These are phyloP conservation scores for Frankliniella fusca DNA, from an alignment of 2,888 invertebrate genomes.

Conservation along the genomic window DNA sequence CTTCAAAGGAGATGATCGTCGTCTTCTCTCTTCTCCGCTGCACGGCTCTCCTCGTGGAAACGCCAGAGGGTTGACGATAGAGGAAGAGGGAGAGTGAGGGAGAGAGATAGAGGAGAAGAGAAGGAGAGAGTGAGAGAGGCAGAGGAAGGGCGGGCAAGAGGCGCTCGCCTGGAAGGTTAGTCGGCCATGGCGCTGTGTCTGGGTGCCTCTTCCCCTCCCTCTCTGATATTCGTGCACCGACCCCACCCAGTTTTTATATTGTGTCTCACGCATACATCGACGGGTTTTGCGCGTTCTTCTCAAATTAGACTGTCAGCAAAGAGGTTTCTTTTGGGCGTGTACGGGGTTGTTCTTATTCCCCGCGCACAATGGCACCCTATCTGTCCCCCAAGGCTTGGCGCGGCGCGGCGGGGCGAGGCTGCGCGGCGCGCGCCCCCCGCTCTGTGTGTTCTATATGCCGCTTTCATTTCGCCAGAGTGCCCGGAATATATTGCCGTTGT, in stretches of 20 bases:
- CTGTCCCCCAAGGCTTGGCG: neutral
- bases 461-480: slow-evolving; percentile 12
- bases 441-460: neutral
- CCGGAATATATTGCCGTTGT: slow-evolving; percentile 26
- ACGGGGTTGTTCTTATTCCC: too few relatives aligned
- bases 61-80: too few relatives aligned
- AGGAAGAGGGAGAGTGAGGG: neutral
- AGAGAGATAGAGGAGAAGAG: slow-evolving; percentile 7
- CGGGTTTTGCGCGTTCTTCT: too few relatives aligned
- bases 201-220: too few relatives aligned
- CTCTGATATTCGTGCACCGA: too few relatives aligned
- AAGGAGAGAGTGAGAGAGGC: slow-evolving; percentile 16
- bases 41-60: neutral
- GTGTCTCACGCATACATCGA: too few relatives aligned
- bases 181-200: too few relatives aligned
- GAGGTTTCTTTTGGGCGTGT: too few relatives aligned
- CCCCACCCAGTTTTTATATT: too few relatives aligned
- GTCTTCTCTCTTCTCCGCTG: neutral
- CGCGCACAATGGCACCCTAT: neutral
- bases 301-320: too few relatives aligned
- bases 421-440: neutral
- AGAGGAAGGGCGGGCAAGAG: neutral
- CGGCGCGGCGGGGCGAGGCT: neutral
- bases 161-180: neutral
- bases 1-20: slow-evolving; percentile 8